Base-by-base conservation (phyloP, 1,140 invertebrate species). In the Meloidogyne floridensis region DNA sequence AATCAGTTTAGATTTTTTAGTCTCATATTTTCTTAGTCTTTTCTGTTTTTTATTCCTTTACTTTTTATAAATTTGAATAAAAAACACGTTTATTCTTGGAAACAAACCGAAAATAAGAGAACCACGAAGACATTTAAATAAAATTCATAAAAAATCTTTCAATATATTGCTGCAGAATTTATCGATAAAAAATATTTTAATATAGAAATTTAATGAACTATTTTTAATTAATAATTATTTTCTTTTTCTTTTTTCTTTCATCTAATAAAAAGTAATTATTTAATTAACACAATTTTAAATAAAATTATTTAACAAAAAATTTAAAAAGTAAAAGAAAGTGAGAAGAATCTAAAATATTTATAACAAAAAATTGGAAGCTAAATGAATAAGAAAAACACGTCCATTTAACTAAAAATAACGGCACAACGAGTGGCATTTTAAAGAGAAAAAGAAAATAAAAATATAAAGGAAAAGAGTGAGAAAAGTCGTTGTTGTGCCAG, bases 71-170 rank as follows among this genome's bases (percentile, higher is more conserved):
- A 47, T 47, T 47, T 47, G 47, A 47, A 47, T 4, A 47, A 47
- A 47, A 3, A 47, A 47, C 47, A 47, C 32, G 47, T 47, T 47
- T 47, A 47, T 47, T 6, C 47, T 47, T 8, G 3, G n/a, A 65
- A 11, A 59, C 43, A 47, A 72, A 81, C 78, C 78, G n/a, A 80
- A 81, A 43, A 72, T 80, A 82, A 43, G 77, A 82, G 32, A 81
- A 81, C 78, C 65, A 81, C 7, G 80, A 80, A 20, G 80, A 81
- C 80, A 80, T 80, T 80, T 47, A 47, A 18, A 54, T n/a, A 18
- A 74, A n/a, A 54, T 10, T 11, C 2, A 74, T 18, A n/a, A 47
- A 2, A 15, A 43, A 73, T 47, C 10, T 47, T 0, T 11, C 47
- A 73, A 74, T 47, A 47, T 47, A 47, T 32, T 47, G 72, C 43